phyloP scores from a whole-genome alignment of 1,140 invertebrate species.

The Glomeris maerens region DNA sequence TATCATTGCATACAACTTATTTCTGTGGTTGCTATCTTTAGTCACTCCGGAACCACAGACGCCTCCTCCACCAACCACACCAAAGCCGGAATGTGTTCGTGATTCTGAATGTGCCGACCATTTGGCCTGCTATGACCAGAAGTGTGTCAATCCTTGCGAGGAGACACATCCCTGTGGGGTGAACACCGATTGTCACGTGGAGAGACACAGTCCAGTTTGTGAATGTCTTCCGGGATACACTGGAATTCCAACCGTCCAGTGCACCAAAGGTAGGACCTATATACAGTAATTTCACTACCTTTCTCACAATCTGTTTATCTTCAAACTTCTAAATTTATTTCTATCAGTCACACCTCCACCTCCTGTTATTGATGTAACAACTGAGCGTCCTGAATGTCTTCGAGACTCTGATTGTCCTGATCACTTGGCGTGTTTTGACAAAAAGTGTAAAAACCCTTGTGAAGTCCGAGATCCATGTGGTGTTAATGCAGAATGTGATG shows the following conservation, averaged over 20 bases:
- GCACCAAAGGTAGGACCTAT: conserved; percentile 26
- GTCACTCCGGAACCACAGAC: too few species aligned
- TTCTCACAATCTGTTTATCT: background rate
- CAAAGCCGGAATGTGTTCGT: conserved; percentile 38
- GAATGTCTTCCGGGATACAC: conserved; percentile 55
- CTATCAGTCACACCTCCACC: background rate
- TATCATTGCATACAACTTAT: too few species aligned
- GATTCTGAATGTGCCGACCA: conserved; percentile 68
- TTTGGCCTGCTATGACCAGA: conserved; percentile 62
- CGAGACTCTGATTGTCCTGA: conserved; percentile 25
- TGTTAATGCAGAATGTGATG: conserved; percentile 22
- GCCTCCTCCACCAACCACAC: background rate
- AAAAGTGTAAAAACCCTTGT: conserved; percentile 24
- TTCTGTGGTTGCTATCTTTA: too few species aligned
- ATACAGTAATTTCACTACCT: background rate
- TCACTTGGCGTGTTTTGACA: conserved; percentile 24
- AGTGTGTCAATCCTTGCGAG: conserved; percentile 53
- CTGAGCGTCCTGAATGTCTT: conserved; percentile 16
- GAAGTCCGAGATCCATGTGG: conserved; percentile 21
- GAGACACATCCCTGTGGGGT: conserved; percentile 53
- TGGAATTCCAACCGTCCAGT: conserved; percentile 67
- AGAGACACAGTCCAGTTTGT: conserved; percentile 62
- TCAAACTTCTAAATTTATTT: background rate
- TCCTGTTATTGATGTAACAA: background rate
- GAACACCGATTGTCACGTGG: conserved; percentile 58